These are phyloP conservation scores for Zaprionus ornatus DNA, from an alignment of 1,140 invertebrate genomes.

Conservation along the genomic window DNA sequence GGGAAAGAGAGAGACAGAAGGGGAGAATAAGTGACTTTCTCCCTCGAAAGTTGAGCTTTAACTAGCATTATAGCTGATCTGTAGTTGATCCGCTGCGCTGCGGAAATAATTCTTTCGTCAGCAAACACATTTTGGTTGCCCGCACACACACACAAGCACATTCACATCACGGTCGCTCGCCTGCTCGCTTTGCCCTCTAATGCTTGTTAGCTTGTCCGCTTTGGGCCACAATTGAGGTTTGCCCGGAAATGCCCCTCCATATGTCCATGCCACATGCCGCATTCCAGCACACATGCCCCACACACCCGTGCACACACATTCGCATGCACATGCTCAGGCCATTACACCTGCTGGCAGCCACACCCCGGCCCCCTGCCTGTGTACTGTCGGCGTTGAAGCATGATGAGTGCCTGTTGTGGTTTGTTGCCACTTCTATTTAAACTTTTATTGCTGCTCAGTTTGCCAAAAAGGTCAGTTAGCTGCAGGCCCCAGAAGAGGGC, in stretches of 20 bases:
- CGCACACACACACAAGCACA: not conserved
- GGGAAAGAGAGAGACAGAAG: too few relatives aligned
- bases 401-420: constrained; percentile 81
- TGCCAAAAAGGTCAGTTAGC: constrained; percentile 64
- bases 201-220: constrained; percentile 70
- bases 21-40: not conserved
- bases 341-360: not conserved
- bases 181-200: constrained; percentile 40
- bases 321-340: constrained; percentile 2
- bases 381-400: constrained; percentile 60
- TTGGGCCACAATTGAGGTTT: constrained; percentile 62
- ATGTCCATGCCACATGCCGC: constrained; percentile 12
- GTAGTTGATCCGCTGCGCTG: not conserved
- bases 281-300: not conserved
- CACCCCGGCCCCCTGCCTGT: not conserved
- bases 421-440: constrained; percentile 81
- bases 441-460: constrained; percentile 78
- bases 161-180: too few relatives aligned
- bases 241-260: constrained; percentile 38
- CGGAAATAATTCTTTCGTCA: constrained; percentile 5
- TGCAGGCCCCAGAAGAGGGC: not conserved
- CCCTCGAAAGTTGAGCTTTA: not conserved
- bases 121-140: constrained; percentile 11
- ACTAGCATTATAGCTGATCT: not conserved
- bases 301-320: not conserved